These are phyloP conservation scores for Gonocerus acuteangulatus DNA, from an alignment of 2,888 invertebrate genomes.

Conservation along the genomic window DNA sequence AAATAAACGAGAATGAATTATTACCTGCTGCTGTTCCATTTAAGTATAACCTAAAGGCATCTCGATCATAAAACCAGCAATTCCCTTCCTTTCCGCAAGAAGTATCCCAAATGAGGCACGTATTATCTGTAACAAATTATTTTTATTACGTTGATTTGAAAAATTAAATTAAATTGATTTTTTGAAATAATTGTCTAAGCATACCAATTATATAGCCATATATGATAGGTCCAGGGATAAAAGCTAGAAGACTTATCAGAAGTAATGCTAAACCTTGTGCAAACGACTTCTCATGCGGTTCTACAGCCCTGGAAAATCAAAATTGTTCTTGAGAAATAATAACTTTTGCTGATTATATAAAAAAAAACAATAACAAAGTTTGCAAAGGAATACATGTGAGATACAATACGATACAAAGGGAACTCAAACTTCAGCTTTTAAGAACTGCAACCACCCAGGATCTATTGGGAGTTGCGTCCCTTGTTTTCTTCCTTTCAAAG, in stretches of 20 bases:
- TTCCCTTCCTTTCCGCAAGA: constrained; percentile 56
- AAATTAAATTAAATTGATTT: not conserved
- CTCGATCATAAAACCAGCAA: constrained; percentile 59
- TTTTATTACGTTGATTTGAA: too few relatives aligned
- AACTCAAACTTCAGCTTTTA: too few relatives aligned
- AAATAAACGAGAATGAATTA: too few relatives aligned
- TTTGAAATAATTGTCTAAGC: not conserved
- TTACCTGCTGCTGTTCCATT: constrained; percentile 52
- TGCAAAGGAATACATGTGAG: too few relatives aligned
- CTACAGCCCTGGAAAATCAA: constrained; percentile 50
- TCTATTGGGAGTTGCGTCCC: too few relatives aligned
- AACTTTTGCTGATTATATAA: too few relatives aligned
- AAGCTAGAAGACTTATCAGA: constrained; percentile 54
- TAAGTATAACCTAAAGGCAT: constrained; percentile 51
- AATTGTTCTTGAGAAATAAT: too few relatives aligned
- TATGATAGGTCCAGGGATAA: constrained; percentile 63
- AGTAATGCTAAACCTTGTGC: constrained; percentile 56
- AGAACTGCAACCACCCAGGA: too few relatives aligned
- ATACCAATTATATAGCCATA: constrained; percentile 54
- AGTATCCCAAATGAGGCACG: constrained; percentile 60
- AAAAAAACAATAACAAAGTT: too few relatives aligned
- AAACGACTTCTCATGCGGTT: constrained; percentile 55
- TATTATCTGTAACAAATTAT: constrained; percentile 47
- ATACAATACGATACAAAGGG: too few relatives aligned
- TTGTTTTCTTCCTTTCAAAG: too few relatives aligned